Conservation (phyloP, 2,797 vertebrate species). For the Aplochiton taeniatus region DNA sequence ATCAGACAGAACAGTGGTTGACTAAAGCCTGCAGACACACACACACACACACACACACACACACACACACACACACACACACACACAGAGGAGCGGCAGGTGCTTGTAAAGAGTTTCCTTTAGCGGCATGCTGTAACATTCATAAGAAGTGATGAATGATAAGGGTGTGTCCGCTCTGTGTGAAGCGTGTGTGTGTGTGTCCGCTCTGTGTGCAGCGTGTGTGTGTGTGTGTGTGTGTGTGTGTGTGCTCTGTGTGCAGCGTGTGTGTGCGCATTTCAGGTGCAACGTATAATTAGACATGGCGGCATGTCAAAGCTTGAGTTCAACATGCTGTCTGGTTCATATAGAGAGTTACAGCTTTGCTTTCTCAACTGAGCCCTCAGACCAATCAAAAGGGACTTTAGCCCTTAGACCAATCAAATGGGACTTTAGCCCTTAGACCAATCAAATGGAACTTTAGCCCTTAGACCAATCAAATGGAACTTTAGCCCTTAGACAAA, state of each 20-base stretch:
- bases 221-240: neutral
- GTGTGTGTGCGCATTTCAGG: neutral
- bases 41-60: neutral
- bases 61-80: neutral
- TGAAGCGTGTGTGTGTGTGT: neutral
- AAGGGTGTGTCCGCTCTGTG: neutral
- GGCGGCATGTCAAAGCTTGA: neutral
- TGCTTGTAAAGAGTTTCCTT: neutral
- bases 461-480: no score
- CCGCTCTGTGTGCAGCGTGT: neutral
- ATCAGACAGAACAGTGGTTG: neutral
- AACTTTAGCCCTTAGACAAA: no score
- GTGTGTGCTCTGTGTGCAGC: neutral
- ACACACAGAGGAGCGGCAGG: neutral
- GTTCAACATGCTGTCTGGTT: neutral
- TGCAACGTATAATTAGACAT: neutral
- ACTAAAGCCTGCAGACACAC: neutral
- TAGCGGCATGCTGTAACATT: constrained; percentile 3
- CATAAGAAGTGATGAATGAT: neutral
- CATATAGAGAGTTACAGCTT: no score
- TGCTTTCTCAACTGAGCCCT: no score
- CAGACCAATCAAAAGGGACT: no score
- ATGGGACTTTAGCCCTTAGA: no score
- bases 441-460: no score
- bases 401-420: no score